Evolutionary conservation across 1,140 invertebrate species (phyloP), one percentile per base, ranked within the genome.

Genomic region (Coptotermes formosanus): DNA sequence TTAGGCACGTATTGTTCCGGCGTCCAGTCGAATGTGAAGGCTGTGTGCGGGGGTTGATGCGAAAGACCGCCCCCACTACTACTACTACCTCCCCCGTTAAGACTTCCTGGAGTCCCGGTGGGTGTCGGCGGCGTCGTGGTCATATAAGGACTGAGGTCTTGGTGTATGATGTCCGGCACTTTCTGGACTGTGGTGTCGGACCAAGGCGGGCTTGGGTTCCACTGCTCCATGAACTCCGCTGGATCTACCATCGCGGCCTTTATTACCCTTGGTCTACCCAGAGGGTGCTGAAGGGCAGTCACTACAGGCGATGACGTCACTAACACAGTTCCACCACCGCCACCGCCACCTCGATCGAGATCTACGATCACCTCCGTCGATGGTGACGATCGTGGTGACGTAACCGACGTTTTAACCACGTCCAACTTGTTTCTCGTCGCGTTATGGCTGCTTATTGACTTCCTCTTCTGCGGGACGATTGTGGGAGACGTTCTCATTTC

Each of bases 141-240:
- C 3, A 96, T 95, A 88, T 95, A 95, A 11, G 96, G 95, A 90
- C 95, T 96, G 11, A 97, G 91, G 87, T 97, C 96, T 88, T 96
- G 95, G 84, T 96, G 95, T 75, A 95, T 94, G 23, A 96, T 94
- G 88, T 97, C 94, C 0, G 96, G 96, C 83, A 96, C 94, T 90
- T 96, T 96, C 87, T 97, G 96, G 14, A 96, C 87, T 9, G 92
- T 92, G 0, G 95, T 94, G 89, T 96, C 96, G 0, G 95, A 96
- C 95, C 96, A 96, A 4, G 95, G 95, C 3, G 95, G 95, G 91
- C 94, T 96, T 43, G 95, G 95, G 90, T 95, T 96, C 96, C 96
- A 97, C 87, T 96, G 95, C 87, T 96, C 95, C 88, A 95, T 93
- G 84, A 95, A 92, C 87, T 95, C 94, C 81, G 93, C 93, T 2